Evolutionary conservation across 1,140 invertebrate genomes (phyloP).

Genomic region (Bradynema listronoti): DNA sequence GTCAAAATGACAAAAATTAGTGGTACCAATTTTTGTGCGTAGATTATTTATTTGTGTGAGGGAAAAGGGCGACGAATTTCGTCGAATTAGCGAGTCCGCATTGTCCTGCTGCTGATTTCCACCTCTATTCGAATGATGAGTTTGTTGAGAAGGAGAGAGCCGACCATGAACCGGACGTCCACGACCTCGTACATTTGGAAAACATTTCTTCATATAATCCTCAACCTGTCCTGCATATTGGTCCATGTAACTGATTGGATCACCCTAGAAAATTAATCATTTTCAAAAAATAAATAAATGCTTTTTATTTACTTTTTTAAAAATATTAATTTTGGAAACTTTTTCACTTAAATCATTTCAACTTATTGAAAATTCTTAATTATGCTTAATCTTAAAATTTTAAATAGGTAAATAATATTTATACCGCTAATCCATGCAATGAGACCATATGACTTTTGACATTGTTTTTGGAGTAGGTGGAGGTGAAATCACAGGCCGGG

Average conservation of each 20-base stretch:
- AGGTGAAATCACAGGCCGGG: conserved; percentile 45
- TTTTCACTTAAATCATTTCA: too few species aligned
- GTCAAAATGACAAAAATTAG: too few species aligned
- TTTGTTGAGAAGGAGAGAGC: conserved; percentile 15
- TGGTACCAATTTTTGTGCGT: too few species aligned
- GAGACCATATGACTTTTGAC: conserved; percentile 49
- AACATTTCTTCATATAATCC: conserved; percentile 46
- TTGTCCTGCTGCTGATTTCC: background rate
- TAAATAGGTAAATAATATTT: background rate
- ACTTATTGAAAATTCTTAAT: too few species aligned
- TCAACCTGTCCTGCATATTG: conserved; percentile 46
- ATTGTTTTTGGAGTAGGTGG: conserved; percentile 47
- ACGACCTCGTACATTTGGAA: conserved; percentile 45
- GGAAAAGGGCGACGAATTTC: too few species aligned
- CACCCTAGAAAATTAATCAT: conserved; percentile 27
- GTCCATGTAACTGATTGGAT: conserved; percentile 47
- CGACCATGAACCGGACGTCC: conserved; percentile 45
- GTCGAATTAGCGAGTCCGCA: too few species aligned
- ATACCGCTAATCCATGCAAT: conserved; percentile 36
- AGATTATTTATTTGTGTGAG: too few species aligned
- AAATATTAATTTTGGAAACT: too few species aligned
- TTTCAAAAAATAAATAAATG: too few species aligned
- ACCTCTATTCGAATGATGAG: too few species aligned
- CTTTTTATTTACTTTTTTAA: background rate
- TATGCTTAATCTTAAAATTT: too few species aligned